A percentile compares a stretch with the other conserved stretches of the same genome.
These are phyloP conservation scores for Cryptocheilus praepositus DNA, from an alignment of 2,888 invertebrate species.

Conservation along the genomic window DNA sequence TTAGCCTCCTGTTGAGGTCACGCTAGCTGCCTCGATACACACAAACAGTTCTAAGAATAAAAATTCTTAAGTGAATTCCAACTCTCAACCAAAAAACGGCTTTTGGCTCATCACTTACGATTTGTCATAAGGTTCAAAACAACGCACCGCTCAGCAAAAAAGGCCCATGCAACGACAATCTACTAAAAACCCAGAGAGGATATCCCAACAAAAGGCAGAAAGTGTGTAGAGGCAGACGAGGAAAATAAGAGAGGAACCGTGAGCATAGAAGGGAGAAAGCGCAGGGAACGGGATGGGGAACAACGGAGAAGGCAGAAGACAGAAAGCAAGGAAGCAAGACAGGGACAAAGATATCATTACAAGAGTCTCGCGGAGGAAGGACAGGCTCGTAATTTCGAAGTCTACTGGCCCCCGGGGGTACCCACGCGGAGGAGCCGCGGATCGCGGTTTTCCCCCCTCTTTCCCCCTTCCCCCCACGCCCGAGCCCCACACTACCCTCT, in stretches of 20 bases:
- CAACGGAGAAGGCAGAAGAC: neutral
- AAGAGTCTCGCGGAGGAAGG: conserved; percentile 8
- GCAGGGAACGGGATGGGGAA: neutral
- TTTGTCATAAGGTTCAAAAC: no score
- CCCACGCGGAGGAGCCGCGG: neutral
- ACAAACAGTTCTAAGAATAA: no score
- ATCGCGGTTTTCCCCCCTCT: conserved; percentile 3
- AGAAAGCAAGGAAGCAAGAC: neutral
- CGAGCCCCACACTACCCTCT: conserved; percentile 15
- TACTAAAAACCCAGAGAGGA: no score
- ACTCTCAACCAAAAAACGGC: no score
- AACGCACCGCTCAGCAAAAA: no score
- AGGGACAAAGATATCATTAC: conserved; percentile 7
- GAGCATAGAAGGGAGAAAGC: neutral
- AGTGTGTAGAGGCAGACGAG: no score
- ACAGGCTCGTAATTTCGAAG: conserved; percentile 12
- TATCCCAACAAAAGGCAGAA: no score
- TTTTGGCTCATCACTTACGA: no score
- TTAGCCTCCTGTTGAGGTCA: no score
- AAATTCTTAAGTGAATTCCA: no score
- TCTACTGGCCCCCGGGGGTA: conserved; percentile 4
- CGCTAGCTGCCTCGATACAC: no score
- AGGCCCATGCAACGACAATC: no score
- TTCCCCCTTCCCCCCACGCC: neutral
- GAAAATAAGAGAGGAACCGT: neutral